These are phyloP conservation scores for Eurytoma californica DNA, from an alignment of 2,888 invertebrate species.

Conservation along the genomic window DNA sequence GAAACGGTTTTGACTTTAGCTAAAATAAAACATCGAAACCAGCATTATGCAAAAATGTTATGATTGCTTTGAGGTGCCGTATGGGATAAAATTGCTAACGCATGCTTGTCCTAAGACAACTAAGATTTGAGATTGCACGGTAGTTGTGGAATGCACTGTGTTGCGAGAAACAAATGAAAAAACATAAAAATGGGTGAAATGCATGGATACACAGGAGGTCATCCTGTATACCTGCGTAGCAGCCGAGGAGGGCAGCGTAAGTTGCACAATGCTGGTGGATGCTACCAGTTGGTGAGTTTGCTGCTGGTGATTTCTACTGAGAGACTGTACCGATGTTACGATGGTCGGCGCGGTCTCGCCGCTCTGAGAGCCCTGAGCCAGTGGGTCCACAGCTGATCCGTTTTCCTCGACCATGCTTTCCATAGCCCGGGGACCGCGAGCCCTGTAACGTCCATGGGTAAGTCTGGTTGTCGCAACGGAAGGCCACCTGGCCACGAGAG, in stretches of 20 bases:
- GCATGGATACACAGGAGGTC: constrained; percentile 63
- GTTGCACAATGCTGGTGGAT: constrained; percentile 89
- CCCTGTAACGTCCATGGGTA: constrained; percentile 77
- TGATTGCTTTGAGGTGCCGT: background rate
- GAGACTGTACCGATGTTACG: constrained; percentile 78
- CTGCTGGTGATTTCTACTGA: constrained; percentile 73
- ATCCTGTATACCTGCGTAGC: constrained; percentile 71
- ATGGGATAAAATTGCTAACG: background rate
- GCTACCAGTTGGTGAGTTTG: constrained; percentile 77
- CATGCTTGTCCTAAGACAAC: background rate
- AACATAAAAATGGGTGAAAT: constrained; percentile 58
- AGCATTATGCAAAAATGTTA: constrained; percentile 70
- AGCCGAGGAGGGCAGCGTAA: constrained; percentile 80
- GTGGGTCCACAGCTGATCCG: constrained; percentile 81
- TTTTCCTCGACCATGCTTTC: constrained; percentile 96
- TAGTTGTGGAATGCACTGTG: background rate
- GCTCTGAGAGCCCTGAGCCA: constrained; percentile 77
- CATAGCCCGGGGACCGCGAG: constrained; percentile 83
- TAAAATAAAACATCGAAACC: constrained; percentile 61
- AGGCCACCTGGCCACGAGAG: background rate
- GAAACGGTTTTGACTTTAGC: background rate
- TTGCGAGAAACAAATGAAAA: background rate
- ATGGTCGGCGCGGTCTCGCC: constrained; percentile 76
- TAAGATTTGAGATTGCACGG: no score
- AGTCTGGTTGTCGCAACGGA: background rate